phyloP scores from a whole-genome alignment of 1,140 invertebrate genomes.

The Achroia grisella region DNA sequence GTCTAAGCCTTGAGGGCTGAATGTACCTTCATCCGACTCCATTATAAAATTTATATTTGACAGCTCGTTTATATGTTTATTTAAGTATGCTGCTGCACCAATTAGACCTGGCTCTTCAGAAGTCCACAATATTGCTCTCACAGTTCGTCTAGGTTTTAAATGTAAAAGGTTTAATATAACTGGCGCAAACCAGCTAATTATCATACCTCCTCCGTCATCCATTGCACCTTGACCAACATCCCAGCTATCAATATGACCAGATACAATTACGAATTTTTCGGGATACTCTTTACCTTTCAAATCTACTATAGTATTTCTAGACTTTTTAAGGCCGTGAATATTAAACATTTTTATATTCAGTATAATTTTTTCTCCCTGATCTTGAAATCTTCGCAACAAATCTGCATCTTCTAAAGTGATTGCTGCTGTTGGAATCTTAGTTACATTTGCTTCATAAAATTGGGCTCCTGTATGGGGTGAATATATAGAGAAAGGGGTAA shows the following conservation, averaged over 20 bases:
- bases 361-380: conserved; percentile 74
- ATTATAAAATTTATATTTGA: conserved; percentile 79
- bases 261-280: conserved; percentile 84
- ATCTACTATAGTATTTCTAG: conserved; percentile 85
- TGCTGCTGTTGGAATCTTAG: conserved; percentile 84
- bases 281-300: conserved; percentile 76
- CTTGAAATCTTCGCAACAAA: conserved; percentile 79
- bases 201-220: conserved; percentile 90
- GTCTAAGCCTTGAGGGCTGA: conserved; percentile 79
- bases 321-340: conserved; percentile 68
- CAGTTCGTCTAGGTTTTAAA: conserved; percentile 81
- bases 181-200: conserved; percentile 86
- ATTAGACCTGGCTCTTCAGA: conserved; percentile 84
- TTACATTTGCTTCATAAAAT: conserved; percentile 75
- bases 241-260: conserved; percentile 92
- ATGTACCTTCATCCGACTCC: conserved; percentile 90
- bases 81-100: conserved; percentile 79
- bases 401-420: conserved; percentile 88
- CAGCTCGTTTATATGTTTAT: conserved; percentile 76
- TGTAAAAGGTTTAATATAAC: conserved; percentile 80
- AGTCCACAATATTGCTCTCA: conserved; percentile 88
- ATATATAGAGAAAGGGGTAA: conserved; percentile 84
- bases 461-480: conserved; percentile 82
- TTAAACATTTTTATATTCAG: conserved; percentile 65
- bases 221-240: conserved; percentile 92